Evolutionary conservation across 2,888 invertebrate genomes (phyloP).

Genomic region (Nebria salina): DNA sequence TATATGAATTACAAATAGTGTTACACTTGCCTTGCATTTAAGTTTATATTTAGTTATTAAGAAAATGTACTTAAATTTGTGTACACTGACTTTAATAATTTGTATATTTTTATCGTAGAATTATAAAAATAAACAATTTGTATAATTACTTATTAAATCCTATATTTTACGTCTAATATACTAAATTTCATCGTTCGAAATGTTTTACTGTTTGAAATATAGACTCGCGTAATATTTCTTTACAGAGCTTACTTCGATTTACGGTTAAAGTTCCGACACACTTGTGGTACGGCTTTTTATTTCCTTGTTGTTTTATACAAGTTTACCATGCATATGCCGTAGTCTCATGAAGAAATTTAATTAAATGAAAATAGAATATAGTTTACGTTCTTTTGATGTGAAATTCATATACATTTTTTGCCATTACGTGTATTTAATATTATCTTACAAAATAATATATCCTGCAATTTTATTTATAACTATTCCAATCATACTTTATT

Average conservation of each 20-base stretch:
- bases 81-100: too few relatives aligned
- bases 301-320: slow-evolving; percentile 19
- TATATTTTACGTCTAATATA: background rate
- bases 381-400: slow-evolving; percentile 4
- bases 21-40: too few relatives aligned
- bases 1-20: too few relatives aligned
- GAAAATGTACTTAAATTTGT: too few relatives aligned
- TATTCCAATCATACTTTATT: too few relatives aligned
- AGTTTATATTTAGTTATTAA: too few relatives aligned
- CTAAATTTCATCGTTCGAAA: slow-evolving; percentile 18
- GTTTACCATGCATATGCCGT: slow-evolving; percentile 13
- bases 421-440: too few relatives aligned
- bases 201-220: slow-evolving; percentile 23
- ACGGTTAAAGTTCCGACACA: slow-evolving; percentile 19
- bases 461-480: too few relatives aligned
- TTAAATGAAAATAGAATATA: background rate
- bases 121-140: too few relatives aligned
- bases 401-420: background rate
- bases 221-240: slow-evolving; percentile 12
- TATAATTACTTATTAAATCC: too few relatives aligned
- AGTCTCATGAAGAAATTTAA: slow-evolving; percentile 26
- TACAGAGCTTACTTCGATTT: slow-evolving; percentile 27
- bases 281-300: slow-evolving; percentile 9
- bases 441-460: too few relatives aligned
- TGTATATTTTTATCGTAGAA: too few relatives aligned